Evolutionary conservation across 2,888 invertebrate species (phyloP), one percentile per base, ranked within the genome.

Genomic region (Cerastis leucographa): DNA sequence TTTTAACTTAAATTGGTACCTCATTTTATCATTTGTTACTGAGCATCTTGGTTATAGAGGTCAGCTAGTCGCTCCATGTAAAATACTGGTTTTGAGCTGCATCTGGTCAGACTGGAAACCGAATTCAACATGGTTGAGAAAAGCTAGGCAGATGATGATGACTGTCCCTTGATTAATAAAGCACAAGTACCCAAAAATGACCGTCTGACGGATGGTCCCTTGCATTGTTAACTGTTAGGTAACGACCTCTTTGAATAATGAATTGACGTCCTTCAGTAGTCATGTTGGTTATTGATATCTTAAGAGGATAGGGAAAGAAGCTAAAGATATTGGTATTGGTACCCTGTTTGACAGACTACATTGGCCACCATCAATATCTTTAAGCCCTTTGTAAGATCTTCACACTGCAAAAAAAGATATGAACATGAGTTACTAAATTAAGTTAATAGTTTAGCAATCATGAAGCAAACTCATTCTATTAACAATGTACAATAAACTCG

Each of bases 1-100:
- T 42, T 0, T 77, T 77, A 17, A 44, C 25, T 56, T 22, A 56
- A 56, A 46, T n/a, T 29, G 40, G 42, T 35, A 51, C 61, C 44
- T 65, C n/a, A 81, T 46, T 75, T 46, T 40, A 4, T 69, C 11
- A 49, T 14, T 54, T 46, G 9, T 61, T 42, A 35, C 17, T 46
- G 35, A 2, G 2, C 35, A 1, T 35, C 35, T 35, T 35, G 35
- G 35, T 35, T 35, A 35, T 35, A 35, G 35, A 35, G 35, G 35
- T 35, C 35, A 35, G 35, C 1, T 35, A 35, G 35, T 35, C 35
- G 2, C 35, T 35, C 35, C 35, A 35, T 35, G 35, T 35, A 35
- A 35, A 35, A 35, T 35, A 35, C 35, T 35, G 35, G 35, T 35
- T 2, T 35, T 35, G 35, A 2, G 35, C 35, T 35, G 35, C 35